These are phyloP conservation scores for Tamias sibiricus DNA, from an alignment of 2,113 vertebrate species.

Conservation along the genomic window DNA sequence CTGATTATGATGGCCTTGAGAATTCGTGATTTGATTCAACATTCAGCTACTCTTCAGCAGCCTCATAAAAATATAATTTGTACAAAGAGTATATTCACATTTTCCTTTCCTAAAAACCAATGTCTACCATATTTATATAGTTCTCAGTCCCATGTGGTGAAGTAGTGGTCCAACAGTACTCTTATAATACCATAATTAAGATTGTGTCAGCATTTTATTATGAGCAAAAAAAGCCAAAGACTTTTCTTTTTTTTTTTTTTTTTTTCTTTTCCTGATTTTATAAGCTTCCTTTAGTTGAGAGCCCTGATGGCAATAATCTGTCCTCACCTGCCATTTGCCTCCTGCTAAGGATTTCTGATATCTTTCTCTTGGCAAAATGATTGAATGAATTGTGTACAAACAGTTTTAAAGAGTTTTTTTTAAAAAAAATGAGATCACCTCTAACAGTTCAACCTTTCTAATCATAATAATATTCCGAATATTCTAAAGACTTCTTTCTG, in stretches of 20 bases:
- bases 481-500: slow-evolving; percentile 29
- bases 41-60: slow-evolving; percentile 77
- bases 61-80: slow-evolving; percentile 77
- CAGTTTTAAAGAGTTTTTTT: slow-evolving; percentile 44
- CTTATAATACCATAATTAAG: slow-evolving; percentile 75
- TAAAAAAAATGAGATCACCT: slow-evolving; percentile 47
- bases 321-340: slow-evolving; percentile 45
- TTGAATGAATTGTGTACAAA: slow-evolving; percentile 46
- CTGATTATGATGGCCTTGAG: slow-evolving; percentile 83
- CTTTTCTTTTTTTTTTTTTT: too few relatives aligned
- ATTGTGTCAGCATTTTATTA: slow-evolving; percentile 70
- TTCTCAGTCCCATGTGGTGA: slow-evolving; percentile 45
- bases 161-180: slow-evolving; percentile 47
- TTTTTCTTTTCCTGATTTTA: slow-evolving; percentile 12
- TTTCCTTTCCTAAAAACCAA: slow-evolving; percentile 69
- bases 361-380: slow-evolving; percentile 27
- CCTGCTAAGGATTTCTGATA: slow-evolving; percentile 58
- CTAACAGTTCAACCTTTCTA: slow-evolving; percentile 24
- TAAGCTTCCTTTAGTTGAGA: slow-evolving; percentile 27
- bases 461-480: background rate
- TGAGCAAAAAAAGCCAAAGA: slow-evolving; percentile 52
- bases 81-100: slow-evolving; percentile 57
- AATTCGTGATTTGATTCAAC: slow-evolving; percentile 83
- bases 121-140: slow-evolving; percentile 73
- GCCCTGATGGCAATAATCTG: background rate